These are phyloP conservation scores for Podarcis siculus DNA, from an alignment of 2,797 vertebrate species.

Conservation along the genomic window DNA sequence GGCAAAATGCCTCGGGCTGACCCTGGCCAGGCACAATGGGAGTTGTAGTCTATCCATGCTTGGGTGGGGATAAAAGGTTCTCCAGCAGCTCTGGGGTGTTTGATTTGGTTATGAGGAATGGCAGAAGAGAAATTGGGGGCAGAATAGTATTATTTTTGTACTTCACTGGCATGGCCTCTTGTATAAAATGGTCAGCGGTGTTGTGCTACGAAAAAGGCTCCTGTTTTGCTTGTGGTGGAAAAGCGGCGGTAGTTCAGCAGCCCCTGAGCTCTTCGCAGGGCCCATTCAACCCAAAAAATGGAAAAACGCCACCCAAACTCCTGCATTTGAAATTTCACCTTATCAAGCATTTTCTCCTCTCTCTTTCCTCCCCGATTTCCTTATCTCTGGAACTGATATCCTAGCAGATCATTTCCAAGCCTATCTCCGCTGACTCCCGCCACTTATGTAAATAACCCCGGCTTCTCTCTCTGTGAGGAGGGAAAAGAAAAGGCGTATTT, in stretches of 20 bases:
- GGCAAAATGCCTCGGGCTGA: no score
- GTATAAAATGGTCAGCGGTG: slow-evolving; percentile 50
- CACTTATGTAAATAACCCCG: slow-evolving; percentile 68
- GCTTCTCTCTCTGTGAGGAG: slow-evolving; percentile 49
- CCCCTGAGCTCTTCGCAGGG: slow-evolving; percentile 34
- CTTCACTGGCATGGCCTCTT: slow-evolving; percentile 38
- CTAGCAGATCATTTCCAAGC: slow-evolving; percentile 58
- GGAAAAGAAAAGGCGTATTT: slow-evolving; percentile 56
- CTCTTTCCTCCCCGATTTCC: slow-evolving; percentile 9
- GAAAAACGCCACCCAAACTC: not conserved
- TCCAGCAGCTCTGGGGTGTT: not conserved
- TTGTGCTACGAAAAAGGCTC: slow-evolving; percentile 48
- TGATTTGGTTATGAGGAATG: not conserved
- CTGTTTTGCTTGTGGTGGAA: slow-evolving; percentile 48
- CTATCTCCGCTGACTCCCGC: slow-evolving; percentile 53
- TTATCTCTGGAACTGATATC: slow-evolving; percentile 61
- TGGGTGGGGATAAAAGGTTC: no score
- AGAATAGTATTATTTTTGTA: slow-evolving; percentile 51
- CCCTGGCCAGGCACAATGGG: no score
- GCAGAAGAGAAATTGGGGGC: not conserved
- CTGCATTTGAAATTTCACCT: slow-evolving; percentile 45
- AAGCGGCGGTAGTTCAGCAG: slow-evolving; percentile 25
- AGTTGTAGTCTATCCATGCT: no score
- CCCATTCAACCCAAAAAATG: slow-evolving; percentile 46
- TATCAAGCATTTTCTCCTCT: not conserved